Evolutionary conservation across 2,888 invertebrate genomes (phyloP).

Genomic region (Aphidius colemani): DNA sequence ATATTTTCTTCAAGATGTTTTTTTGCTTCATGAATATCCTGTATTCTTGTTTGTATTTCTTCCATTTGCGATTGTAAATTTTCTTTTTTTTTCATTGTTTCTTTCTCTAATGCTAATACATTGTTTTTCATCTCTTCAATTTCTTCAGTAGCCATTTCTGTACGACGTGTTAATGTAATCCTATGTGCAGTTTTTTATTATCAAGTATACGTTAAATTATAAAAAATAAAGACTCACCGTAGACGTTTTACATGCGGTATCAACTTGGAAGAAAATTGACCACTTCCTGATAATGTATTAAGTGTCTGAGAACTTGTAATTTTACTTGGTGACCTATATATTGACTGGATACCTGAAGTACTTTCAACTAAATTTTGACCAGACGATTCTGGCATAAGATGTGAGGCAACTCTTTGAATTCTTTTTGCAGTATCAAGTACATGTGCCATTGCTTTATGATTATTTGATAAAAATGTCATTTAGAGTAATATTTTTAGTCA

Average conservation of each 20-base stretch:
- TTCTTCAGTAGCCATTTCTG: conserved; percentile 63
- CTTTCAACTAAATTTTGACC: conserved; percentile 31
- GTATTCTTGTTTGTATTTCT: conserved; percentile 63
- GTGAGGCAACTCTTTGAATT: conserved; percentile 35
- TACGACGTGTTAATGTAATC: conserved; percentile 63
- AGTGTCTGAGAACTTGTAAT: conserved; percentile 27
- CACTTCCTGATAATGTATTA: conserved; percentile 34
- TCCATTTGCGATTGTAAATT: conserved; percentile 64
- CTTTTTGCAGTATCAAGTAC: conserved; percentile 39
- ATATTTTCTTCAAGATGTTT: conserved; percentile 64
- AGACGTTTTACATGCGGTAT: conserved; percentile 20
- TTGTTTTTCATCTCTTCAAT: conserved; percentile 60
- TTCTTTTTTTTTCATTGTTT: conserved; percentile 57
- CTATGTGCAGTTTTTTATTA: conserved; percentile 39
- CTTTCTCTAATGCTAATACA: conserved; percentile 50
- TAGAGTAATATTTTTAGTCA: neutral
- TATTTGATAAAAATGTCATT: neutral
- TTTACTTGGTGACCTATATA: conserved; percentile 32
- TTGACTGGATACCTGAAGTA: conserved; percentile 23
- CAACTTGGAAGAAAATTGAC: conserved; percentile 26
- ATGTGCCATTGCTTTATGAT: conserved; percentile 34
- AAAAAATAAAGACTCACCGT: conserved; percentile 25
- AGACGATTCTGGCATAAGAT: conserved; percentile 32
- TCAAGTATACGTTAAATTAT: conserved; percentile 7
- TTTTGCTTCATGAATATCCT: conserved; percentile 62